Percentiles rank a stretch among this genome's conserved stretches.
Evolutionary conservation across 2,797 vertebrate species (phyloP).

Genomic region (Artibeus lituratus): DNA sequence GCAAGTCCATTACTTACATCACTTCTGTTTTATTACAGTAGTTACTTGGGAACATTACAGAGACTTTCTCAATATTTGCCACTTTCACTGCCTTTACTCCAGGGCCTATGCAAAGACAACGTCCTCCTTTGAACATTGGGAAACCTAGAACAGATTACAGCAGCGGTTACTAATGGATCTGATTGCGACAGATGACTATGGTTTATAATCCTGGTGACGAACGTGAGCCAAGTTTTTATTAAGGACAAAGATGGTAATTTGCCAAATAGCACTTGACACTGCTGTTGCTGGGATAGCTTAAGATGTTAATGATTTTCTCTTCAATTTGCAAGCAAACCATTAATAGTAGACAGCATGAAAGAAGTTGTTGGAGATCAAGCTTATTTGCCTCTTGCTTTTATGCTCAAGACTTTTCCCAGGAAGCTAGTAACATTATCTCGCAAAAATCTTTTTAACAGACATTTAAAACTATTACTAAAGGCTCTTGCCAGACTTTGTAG

Average conservation of each 20-base stretch:
- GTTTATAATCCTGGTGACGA: background rate
- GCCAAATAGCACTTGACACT: background rate
- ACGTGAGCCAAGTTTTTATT: background rate
- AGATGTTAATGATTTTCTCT: background rate
- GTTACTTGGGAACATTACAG: conserved; percentile 48
- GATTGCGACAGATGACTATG: background rate
- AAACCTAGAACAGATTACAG: conserved; percentile 56
- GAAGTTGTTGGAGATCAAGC: background rate
- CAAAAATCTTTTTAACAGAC: background rate
- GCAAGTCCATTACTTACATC: conserved; percentile 56
- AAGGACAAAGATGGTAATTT: background rate
- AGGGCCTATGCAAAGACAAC: conserved; percentile 57
- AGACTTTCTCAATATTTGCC: conserved; percentile 27
- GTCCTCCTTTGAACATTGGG: conserved; percentile 48
- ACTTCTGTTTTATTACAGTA: conserved; percentile 65
- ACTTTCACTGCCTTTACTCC: conserved; percentile 45
- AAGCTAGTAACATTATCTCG: background rate
- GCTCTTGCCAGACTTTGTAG: conserved; percentile 2
- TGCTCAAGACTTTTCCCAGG: conserved; percentile 17
- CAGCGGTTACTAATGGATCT: background rate
- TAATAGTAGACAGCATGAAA: background rate
- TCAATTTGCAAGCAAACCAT: background rate
- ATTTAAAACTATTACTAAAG: conserved; percentile 17
- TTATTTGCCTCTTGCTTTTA: conserved; percentile 29
- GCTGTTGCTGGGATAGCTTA: background rate